Base-by-base conservation (phyloP, 2,888 invertebrate species). In the Thera britannica region DNA sequence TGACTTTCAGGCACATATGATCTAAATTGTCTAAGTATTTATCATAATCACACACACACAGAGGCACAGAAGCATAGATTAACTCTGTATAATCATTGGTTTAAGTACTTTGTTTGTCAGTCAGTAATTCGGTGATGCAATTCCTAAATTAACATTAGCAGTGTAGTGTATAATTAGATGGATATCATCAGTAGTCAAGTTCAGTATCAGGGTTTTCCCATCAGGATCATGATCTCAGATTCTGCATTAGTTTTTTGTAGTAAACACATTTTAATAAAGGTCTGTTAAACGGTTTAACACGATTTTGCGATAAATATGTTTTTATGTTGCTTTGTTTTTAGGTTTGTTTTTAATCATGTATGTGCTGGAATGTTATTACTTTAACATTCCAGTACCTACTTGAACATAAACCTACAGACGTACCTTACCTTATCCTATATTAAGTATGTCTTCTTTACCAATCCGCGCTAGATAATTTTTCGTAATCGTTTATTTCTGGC, bases 201-300 rank as follows among this genome's bases (percentile, higher is more conserved):
- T 51, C 12, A 56, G 5, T 7, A 57, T 2, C 51, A 56, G 79
- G 84, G 81, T 72, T 79, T 80, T 83, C 76, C 84, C 81, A 67
- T 62, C 74, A 68, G 77, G 75, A 72, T 71, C 73, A 72, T 83
- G 81, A 82, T 79, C 77, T 82, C 79, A 83, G 73, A 75, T 34
- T 72, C 65, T 73, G 75, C 73, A 59, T 71, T 65, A 65, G 68
- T 78, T 68, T 70, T 63, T 63, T 66, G 3, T 56, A 46, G 6
- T 60, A 35, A 59, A 36, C 55, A 57, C 38, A 49, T 62, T 51
- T 12, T 66, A 65, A 75, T 79, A 74, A 75, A 70, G 54, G 52
- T 23, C 38, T 44, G 62, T 70, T 73, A 75, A 76, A 72, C 58
- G 62, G 61, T 75, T 70, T 73, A 68, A 72, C 73, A 77, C 69